These are phyloP conservation scores for Tangara arthus DNA, from an alignment of 2,797 vertebrate species.

Conservation along the genomic window DNA sequence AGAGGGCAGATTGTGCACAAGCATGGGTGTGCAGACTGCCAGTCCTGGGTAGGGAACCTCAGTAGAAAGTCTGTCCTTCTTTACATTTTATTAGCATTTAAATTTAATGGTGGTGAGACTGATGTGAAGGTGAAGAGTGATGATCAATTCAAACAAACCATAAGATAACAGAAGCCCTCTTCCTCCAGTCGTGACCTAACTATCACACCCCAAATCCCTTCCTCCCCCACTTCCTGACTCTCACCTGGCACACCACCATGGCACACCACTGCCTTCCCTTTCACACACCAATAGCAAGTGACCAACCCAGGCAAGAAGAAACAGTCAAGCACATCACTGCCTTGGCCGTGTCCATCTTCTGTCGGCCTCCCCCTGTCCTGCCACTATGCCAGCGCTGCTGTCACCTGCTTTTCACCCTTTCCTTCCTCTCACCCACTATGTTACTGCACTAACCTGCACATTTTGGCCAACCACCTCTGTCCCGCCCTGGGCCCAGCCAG, in stretches of 20 bases:
- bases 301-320: background rate
- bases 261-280: background rate
- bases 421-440: background rate
- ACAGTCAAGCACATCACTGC: background rate
- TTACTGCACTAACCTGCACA: background rate
- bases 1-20: background rate
- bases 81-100: background rate
- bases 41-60: background rate
- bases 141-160: background rate
- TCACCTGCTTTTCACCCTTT: background rate
- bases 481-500: accelerated
- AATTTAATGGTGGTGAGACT: background rate
- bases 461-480: background rate
- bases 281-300: accelerated
- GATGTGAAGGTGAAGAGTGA: background rate
- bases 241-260: background rate
- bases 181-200: background rate
- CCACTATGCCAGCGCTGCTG: background rate
- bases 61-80: background rate
- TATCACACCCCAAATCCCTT: background rate
- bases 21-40: accelerated
- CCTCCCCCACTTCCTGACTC: background rate
- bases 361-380: background rate
- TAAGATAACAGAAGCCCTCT: background rate
- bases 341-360: background rate